Percentiles rank a stretch among this genome's conserved stretches.
Evolutionary conservation across 2,113 vertebrate genomes (phyloP).

Genomic region (Dermatemys mawii): DNA sequence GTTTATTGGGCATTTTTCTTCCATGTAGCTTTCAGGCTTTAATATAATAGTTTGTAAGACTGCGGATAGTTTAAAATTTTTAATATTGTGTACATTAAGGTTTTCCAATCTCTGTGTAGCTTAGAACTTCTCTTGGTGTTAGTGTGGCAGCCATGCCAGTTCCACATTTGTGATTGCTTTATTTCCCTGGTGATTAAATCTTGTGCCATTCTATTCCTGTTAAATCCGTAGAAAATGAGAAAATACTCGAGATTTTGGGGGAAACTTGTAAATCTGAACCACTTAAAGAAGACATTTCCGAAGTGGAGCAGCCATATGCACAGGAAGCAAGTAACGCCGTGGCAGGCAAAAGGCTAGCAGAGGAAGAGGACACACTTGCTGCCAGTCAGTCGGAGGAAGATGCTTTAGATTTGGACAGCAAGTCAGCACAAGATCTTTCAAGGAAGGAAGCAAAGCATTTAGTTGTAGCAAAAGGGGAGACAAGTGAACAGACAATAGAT

Average conservation of each 20-base stretch:
- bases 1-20: slow-evolving; percentile 73
- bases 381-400: slow-evolving; percentile 81
- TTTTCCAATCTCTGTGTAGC: slow-evolving; percentile 86
- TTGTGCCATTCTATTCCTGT: slow-evolving; percentile 99
- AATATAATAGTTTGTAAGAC: slow-evolving; percentile 48
- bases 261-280: slow-evolving; percentile 98
- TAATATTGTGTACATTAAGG: slow-evolving; percentile 70
- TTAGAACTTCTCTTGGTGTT: slow-evolving; percentile 87
- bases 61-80: slow-evolving; percentile 62
- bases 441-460: slow-evolving; percentile 83
- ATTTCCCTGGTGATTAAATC: slow-evolving; percentile 99
- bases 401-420: slow-evolving; percentile 86
- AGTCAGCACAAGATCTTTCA: slow-evolving; percentile 79
- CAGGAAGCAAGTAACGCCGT: slow-evolving; percentile 87
- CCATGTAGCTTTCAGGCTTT: slow-evolving; percentile 62
- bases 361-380: slow-evolving; percentile 90
- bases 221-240: slow-evolving; percentile 99
- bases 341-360: slow-evolving; percentile 84
- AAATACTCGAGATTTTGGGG: slow-evolving; percentile 96
- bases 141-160: slow-evolving; percentile 92
- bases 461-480: slow-evolving; percentile 85
- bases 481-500: slow-evolving; percentile 79
- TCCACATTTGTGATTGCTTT: slow-evolving; percentile 97
- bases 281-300: slow-evolving; percentile 90
- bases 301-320: slow-evolving; percentile 85